These are phyloP conservation scores for Coenonympha arcania DNA, from an alignment of 2,888 invertebrate genomes.

Conservation along the genomic window DNA sequence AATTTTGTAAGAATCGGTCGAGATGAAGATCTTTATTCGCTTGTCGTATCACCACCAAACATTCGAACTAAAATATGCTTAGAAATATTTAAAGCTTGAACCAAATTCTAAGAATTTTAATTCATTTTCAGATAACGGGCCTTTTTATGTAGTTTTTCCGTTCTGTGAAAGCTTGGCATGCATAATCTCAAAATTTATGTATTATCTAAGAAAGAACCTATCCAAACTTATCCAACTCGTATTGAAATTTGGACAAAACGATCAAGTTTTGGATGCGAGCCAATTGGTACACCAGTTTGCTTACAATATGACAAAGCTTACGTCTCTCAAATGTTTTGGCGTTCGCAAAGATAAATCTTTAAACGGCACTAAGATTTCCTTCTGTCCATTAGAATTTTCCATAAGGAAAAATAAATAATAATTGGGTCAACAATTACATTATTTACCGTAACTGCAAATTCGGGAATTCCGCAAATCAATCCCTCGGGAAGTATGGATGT, in stretches of 20 bases:
- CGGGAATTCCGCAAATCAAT: no score
- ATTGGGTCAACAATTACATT: no score
- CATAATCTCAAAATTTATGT: not conserved
- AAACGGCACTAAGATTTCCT: not conserved
- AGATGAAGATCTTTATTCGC: no score
- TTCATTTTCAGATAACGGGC: no score
- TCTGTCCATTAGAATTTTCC: no score
- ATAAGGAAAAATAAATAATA: not conserved
- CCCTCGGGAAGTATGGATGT: no score
- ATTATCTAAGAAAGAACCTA: conserved; percentile 3
- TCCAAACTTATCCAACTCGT: not conserved
- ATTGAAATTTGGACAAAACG: not conserved
- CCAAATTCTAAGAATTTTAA: no score
- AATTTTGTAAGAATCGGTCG: no score
- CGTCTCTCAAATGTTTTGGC: conserved; percentile 3
- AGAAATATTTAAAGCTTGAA: no score
- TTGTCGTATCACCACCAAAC: no score
- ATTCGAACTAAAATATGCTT: no score
- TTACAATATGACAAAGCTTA: not conserved
- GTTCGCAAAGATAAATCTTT: conserved; percentile 3
- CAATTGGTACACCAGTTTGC: conserved; percentile 10
- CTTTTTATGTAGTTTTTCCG: not conserved
- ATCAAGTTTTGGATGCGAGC: not conserved
- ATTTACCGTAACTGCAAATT: no score
- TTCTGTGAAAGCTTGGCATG: not conserved